A percentile compares a stretch with the other conserved stretches of the same genome.
Conservation (phyloP, 2,113 vertebrate species). For the Chionis minor region DNA sequence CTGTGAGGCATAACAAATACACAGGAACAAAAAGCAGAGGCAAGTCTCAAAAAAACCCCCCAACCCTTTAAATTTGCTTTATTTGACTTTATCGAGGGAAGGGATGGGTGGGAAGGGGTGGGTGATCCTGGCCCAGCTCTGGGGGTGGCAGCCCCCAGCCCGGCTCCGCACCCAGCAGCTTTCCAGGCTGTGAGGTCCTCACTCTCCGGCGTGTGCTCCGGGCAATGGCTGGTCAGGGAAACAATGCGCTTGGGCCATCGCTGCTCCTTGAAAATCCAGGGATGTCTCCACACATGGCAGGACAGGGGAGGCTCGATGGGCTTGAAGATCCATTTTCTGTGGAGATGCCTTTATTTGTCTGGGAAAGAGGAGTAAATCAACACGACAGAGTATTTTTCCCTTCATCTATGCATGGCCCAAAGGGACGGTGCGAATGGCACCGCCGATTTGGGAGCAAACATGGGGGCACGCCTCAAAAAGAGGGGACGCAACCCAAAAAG, state of each 20-base stretch:
- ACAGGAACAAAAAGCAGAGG: not conserved
- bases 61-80: not conserved
- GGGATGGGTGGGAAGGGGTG: not conserved
- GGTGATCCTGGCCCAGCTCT: not conserved
- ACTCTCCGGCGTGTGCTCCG: not conserved
- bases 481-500: accelerated
- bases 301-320: not conserved
- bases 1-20: not conserved
- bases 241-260: accelerated
- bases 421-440: not conserved
- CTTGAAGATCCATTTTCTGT: not conserved
- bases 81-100: not conserved
- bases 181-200: accelerated
- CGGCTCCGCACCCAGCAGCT: accelerated
- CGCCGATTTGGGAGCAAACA: accelerated
- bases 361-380: not conserved
- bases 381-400: accelerated
- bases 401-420: not conserved
- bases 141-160: not conserved
- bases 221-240: not conserved
- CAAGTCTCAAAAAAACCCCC: not conserved
- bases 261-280: not conserved
- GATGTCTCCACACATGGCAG: not conserved
- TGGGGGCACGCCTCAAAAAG: accelerated
- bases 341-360: not conserved